A percentile compares a stretch with the other conserved stretches of the same genome.
Conservation (phyloP, 2,797 vertebrate species). For the Erpetoichthys calabaricus region DNA sequence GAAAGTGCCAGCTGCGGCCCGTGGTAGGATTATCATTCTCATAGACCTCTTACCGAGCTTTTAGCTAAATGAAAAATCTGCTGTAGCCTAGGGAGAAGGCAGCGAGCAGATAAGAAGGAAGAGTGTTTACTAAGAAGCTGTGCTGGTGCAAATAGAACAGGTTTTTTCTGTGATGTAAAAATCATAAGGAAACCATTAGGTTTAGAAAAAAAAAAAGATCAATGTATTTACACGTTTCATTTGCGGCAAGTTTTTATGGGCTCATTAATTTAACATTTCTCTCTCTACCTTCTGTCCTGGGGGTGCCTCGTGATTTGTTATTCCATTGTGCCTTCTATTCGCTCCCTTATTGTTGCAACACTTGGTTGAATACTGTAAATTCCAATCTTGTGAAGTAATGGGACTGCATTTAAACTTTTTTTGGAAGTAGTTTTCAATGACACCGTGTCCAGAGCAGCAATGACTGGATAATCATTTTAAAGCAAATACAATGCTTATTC, state of each 20-base stretch:
- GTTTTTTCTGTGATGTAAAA: constrained; percentile 79
- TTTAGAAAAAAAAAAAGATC: constrained; percentile 79
- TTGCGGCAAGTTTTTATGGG: constrained; percentile 93
- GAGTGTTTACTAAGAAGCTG: constrained; percentile 93
- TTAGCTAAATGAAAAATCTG: constrained; percentile 99
- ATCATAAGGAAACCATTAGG: constrained; percentile 73
- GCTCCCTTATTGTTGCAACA: constrained; percentile 44
- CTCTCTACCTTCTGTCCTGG: constrained; percentile 89
- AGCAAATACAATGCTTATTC: constrained; percentile 5
- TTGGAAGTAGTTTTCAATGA: constrained; percentile 10
- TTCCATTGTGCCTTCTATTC: constrained; percentile 57
- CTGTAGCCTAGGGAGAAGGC: constrained; percentile 96
- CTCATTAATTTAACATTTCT: constrained; percentile 98
- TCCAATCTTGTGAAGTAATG: constrained; percentile 52
- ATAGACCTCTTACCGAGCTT: constrained; percentile 97
- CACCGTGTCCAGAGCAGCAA: not conserved
- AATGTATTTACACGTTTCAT: constrained; percentile 99
- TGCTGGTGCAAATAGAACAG: constrained; percentile 85
- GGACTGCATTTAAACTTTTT: constrained; percentile 38
- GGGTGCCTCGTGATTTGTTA: constrained; percentile 85
- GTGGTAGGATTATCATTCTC: constrained; percentile 97
- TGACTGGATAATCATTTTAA: constrained; percentile 10
- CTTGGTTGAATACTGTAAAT: constrained; percentile 70
- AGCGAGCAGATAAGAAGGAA: constrained; percentile 86
- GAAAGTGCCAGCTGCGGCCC: constrained; percentile 95